Percentiles rank a stretch among this genome's conserved stretches.
These are phyloP conservation scores for Mirounga angustirostris DNA, from an alignment of 2,113 vertebrate species.

Conservation along the genomic window DNA sequence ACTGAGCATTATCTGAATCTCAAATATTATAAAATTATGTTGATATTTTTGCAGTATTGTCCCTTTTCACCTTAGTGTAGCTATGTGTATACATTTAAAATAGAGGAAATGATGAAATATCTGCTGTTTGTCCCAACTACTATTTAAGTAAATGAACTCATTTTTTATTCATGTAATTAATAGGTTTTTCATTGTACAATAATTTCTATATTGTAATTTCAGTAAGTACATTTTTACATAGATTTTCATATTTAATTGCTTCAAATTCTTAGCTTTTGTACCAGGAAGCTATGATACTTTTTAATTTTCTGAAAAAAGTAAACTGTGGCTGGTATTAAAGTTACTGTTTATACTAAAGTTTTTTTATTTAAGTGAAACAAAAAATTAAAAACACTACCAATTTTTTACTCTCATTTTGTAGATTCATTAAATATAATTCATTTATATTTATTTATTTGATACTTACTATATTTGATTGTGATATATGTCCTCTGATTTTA, in stretches of 20 bases:
- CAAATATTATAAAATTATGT: background rate
- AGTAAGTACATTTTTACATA: constrained; percentile 1
- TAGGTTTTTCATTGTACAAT: background rate
- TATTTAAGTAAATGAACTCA: background rate
- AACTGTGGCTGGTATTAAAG: background rate
- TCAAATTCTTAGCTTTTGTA: constrained; percentile 26
- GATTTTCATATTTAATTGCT: constrained; percentile 34
- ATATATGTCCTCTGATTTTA: constrained; percentile 70
- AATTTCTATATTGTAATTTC: background rate
- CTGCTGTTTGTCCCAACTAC: background rate
- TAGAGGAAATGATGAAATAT: background rate
- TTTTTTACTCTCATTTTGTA: constrained; percentile 47
- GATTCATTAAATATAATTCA: background rate
- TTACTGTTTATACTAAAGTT: constrained; percentile 1
- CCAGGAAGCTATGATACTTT: background rate
- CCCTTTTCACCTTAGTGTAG: background rate
- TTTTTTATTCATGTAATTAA: constrained; percentile 4
- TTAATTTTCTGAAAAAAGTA: constrained; percentile 11
- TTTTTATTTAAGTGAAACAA: background rate
- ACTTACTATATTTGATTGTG: constrained; percentile 56
- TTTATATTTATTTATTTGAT: constrained; percentile 22
- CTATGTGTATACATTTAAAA: background rate
- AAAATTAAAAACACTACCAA: background rate
- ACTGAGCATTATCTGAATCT: background rate
- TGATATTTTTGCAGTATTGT: background rate